phyloP scores from a whole-genome alignment of 2,888 invertebrate species.

The Parnassius apollo region DNA sequence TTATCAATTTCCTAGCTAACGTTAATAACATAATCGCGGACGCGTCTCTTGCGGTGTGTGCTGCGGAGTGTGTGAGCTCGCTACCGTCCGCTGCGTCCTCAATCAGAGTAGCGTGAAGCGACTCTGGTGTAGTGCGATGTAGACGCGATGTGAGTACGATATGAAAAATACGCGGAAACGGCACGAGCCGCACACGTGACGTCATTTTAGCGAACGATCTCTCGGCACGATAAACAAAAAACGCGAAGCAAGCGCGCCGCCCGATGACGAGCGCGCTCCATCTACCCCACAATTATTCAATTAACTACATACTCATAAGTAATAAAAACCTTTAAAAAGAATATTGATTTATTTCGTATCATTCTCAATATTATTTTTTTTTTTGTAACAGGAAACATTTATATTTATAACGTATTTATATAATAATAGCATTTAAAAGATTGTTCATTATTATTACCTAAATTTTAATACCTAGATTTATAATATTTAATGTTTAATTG shows the following conservation, averaged over 20 bases:
- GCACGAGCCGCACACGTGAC: slow-evolving; percentile 41
- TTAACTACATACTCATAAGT: slow-evolving; percentile 80
- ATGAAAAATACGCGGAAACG: slow-evolving; percentile 19
- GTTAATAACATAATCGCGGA: slow-evolving; percentile 78
- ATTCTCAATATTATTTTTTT: slow-evolving; percentile 79
- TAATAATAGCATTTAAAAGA: slow-evolving; percentile 82
- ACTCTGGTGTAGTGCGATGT: slow-evolving; percentile 26
- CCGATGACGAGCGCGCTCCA: slow-evolving; percentile 66
- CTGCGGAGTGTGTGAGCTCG: slow-evolving; percentile 36
- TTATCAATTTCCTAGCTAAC: slow-evolving; percentile 82
- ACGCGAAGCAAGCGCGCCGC: slow-evolving; percentile 73
- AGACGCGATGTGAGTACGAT: background rate
- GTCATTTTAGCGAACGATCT: slow-evolving; percentile 64
- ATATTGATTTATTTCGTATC: slow-evolving; percentile 81
- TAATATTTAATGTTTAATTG: slow-evolving; percentile 81
- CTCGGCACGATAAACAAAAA: slow-evolving; percentile 67
- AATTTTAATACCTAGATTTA: slow-evolving; percentile 80
- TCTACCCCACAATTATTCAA: slow-evolving; percentile 77
- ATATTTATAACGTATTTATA: slow-evolving; percentile 82
- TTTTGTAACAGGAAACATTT: slow-evolving; percentile 83
- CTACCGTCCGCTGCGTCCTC: slow-evolving; percentile 24
- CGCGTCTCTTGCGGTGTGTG: slow-evolving; percentile 67
- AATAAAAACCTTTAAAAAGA: slow-evolving; percentile 80
- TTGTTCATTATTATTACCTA: slow-evolving; percentile 82
- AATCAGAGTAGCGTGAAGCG: slow-evolving; percentile 28